A percentile compares a stretch with the other conserved stretches of the same genome.
Evolutionary conservation across 35 echinoderm and acorn worm species (phyloP).

Genomic region (Strongylocentrotus purpuratus): DNA sequence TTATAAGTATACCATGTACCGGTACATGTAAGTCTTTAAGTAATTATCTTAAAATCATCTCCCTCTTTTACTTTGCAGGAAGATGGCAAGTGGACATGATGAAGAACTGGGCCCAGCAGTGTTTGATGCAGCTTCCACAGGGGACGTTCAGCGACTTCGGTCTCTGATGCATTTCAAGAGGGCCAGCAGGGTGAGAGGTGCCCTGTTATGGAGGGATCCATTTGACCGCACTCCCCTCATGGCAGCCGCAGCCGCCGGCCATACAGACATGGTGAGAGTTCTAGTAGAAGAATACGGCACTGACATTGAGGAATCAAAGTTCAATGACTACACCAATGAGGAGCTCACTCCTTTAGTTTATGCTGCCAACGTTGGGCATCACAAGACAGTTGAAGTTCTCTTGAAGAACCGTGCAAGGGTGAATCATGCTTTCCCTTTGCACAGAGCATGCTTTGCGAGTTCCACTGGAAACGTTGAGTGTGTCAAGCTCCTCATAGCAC

Average conservation of each 20-base stretch:
- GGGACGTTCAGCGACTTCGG: background rate
- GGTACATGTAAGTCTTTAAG: background rate
- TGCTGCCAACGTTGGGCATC: constrained; percentile 31
- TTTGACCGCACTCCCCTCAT: constrained; percentile 29
- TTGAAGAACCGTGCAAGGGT: constrained; percentile 34
- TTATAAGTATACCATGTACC: background rate
- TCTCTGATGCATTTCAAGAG: background rate
- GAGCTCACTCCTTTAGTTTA: constrained; percentile 39
- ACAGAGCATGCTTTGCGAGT: constrained; percentile 40
- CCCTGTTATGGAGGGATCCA: constrained; percentile 26
- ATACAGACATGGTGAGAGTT: background rate
- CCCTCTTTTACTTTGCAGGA: background rate
- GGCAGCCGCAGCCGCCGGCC: background rate
- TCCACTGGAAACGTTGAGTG: constrained; percentile 30
- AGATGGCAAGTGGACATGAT: constrained; percentile 24
- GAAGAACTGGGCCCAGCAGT: constrained; percentile 21
- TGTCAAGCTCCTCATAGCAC: constrained; percentile 11
- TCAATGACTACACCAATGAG: background rate
- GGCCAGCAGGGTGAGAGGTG: background rate
- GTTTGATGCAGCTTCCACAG: constrained; percentile 18
- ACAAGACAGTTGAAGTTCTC: constrained; percentile 13
- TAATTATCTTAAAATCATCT: background rate
- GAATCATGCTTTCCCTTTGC: constrained; percentile 33
- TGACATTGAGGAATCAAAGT: constrained; percentile 36
- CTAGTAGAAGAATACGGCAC: constrained; percentile 26